Conservation (phyloP, 2,113 vertebrate species). For the Oryzias melastigma region DNA sequence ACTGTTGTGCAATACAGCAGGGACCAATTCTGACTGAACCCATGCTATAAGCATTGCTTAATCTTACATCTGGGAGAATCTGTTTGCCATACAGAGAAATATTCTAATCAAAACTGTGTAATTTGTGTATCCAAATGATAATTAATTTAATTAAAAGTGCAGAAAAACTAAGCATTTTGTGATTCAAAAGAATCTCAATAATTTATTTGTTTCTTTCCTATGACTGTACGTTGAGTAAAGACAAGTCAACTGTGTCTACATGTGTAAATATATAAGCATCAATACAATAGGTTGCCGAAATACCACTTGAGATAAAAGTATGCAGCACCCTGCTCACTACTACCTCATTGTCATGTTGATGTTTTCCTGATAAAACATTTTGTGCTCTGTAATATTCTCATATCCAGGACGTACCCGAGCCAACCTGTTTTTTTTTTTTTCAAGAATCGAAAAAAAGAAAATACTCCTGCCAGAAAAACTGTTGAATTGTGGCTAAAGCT, state of each 20-base stretch:
- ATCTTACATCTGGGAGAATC: constrained; percentile 51
- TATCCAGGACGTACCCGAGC: constrained; percentile 58
- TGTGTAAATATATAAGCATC: constrained; percentile 70
- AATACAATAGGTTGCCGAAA: constrained; percentile 67
- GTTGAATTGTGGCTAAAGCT: constrained; percentile 63
- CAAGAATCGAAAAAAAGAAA: constrained; percentile 11
- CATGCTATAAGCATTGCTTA: constrained; percentile 66
- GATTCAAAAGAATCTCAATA: constrained; percentile 27
- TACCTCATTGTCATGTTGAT: constrained; percentile 75
- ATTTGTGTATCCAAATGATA: constrained; percentile 48
- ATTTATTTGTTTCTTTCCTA: constrained; percentile 20
- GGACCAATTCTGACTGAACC: constrained; percentile 76
- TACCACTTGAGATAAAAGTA: constrained; percentile 69
- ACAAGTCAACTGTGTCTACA: constrained; percentile 51
- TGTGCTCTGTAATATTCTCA: constrained; percentile 48
- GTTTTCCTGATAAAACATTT: constrained; percentile 51
- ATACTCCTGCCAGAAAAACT: constrained; percentile 69
- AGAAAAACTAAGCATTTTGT: constrained; percentile 46
- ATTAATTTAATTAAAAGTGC: constrained; percentile 58
- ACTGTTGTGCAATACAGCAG: constrained; percentile 71
- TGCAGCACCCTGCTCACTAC: constrained; percentile 76
- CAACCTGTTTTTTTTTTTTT: constrained; percentile 52
- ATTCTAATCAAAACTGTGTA: constrained; percentile 45
- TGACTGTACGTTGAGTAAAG: constrained; percentile 48
- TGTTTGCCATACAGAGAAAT: constrained; percentile 35